Base-by-base conservation (phyloP, 2,888 invertebrate species). In the Mycalesis mineus region DNA sequence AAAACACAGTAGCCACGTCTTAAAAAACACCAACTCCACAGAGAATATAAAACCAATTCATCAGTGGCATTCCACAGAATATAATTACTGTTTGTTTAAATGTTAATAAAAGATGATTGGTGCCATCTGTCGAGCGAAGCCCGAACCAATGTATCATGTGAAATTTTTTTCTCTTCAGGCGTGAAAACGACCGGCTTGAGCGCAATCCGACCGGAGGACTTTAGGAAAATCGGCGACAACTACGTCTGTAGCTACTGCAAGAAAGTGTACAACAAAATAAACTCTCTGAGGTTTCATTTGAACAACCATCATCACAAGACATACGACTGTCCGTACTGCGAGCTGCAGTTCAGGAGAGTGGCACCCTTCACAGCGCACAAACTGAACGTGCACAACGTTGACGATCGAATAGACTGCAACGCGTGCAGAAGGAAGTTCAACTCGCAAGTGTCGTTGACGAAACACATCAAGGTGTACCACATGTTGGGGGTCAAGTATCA, bases 341-440 rank as follows among this genome's bases (percentile, higher is more conserved):
- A 61, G 0, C 70, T 74, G 36, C 68, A 66, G 4, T 83, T 85
- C 61, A 77, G 78, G 77, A 83, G 80, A 0, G 65, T 71, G 0
- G 76, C 83, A 0, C 79, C 77, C 0, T 65, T 79, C 0, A 77
- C 77, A 0, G 60, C 74, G 0, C 87, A 88, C 65, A 85, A 36
- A 11, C 11, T 82, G 0, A 69, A 79, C 28, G 74, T 61, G 0
- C 88, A 88, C 39, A 68, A 76, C 2, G 65, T 88, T 0, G 88
- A 88, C 45, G 82, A 85, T 0, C 67, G 87, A 3, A 72, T 76
- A 54, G 74, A 79, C 2, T 88, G 88, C 45, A 78, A 81, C 53
- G 88, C 87, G 0, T 88, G 88, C 64, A 78, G 78, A 11, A 74
- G 75, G 2, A 65, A 55, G 0, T 88, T 84, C 57, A 84, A 82